phyloP scores from a whole-genome alignment of 2,113 vertebrate species.

The Cebidichthys violaceus region DNA sequence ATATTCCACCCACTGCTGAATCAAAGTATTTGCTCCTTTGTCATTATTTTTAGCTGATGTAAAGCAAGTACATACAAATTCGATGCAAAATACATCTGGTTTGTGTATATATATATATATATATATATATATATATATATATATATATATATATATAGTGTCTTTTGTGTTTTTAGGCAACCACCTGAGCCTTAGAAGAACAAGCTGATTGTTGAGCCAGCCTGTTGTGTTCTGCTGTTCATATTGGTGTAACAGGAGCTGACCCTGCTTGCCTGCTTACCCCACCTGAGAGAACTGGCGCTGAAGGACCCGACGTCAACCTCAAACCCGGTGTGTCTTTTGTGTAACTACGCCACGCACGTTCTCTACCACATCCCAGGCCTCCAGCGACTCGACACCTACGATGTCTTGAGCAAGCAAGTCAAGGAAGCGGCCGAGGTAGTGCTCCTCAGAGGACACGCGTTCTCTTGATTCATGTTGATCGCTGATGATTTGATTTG shows the following conservation, averaged over 20 bases:
- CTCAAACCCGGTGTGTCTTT: constrained; percentile 89
- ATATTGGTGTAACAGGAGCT: constrained; percentile 84
- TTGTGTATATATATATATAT: neutral
- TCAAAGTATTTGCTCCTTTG: constrained; percentile 27
- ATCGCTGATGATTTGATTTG: neutral
- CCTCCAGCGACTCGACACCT: constrained; percentile 87
- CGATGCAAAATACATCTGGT: neutral
- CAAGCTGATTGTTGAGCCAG: neutral
- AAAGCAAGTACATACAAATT: neutral
- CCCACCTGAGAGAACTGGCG: constrained; percentile 83
- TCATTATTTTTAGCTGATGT: constrained; percentile 30
- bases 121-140: neutral
- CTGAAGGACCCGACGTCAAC: constrained; percentile 88
- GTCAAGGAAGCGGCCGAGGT: constrained; percentile 90
- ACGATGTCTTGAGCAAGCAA: constrained; percentile 85
- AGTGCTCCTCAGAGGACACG: neutral
- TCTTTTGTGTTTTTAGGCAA: neutral
- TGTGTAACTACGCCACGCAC: constrained; percentile 90
- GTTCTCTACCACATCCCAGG: constrained; percentile 89
- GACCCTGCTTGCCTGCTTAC: constrained; percentile 83
- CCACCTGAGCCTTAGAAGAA: neutral
- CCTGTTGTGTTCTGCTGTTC: constrained; percentile 9
- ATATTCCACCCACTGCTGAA: neutral
- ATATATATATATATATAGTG: neutral
- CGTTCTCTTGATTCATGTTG: neutral